Evolutionary conservation across 2,888 invertebrate species (phyloP).

Genomic region (Eurois occulta): DNA sequence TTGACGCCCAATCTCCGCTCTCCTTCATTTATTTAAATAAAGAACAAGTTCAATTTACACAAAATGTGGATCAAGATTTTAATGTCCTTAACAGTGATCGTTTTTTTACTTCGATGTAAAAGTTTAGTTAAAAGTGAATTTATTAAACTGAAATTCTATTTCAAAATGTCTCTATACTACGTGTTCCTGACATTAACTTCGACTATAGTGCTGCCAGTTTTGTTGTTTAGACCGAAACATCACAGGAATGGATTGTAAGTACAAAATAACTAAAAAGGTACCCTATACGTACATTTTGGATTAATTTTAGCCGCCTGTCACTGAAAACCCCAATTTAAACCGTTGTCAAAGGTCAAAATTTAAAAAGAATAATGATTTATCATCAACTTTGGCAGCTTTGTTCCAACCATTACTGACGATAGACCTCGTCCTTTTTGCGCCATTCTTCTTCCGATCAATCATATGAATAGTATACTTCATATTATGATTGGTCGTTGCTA

Average conservation of each 20-base stretch:
- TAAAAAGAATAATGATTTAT: not conserved
- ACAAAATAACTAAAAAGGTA: not conserved
- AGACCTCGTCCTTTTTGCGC: not conserved
- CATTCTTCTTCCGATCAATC: no score
- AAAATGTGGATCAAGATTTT: conserved; percentile 38
- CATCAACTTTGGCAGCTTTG: not conserved
- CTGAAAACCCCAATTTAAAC: not conserved
- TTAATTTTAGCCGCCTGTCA: not conserved
- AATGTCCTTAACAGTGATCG: conserved; percentile 21
- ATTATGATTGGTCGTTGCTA: not conserved
- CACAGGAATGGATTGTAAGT: conserved; percentile 51
- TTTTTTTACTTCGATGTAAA: conserved; percentile 30
- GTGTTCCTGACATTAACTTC: conserved; percentile 25
- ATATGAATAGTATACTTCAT: no score
- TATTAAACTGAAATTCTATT: conserved; percentile 28
- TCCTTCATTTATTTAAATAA: conserved; percentile 8
- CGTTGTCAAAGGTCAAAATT: not conserved
- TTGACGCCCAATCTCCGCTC: conserved; percentile 15
- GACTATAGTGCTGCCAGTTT: conserved; percentile 23
- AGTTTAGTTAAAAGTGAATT: conserved; percentile 22
- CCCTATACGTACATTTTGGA: not conserved
- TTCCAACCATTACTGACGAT: not conserved
- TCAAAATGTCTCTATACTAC: conserved; percentile 36
- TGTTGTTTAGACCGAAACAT: conserved; percentile 47
- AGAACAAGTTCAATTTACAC: conserved; percentile 7